Evolutionary conservation across 2,888 invertebrate species (phyloP).

Genomic region (Leptinotarsa juncta): DNA sequence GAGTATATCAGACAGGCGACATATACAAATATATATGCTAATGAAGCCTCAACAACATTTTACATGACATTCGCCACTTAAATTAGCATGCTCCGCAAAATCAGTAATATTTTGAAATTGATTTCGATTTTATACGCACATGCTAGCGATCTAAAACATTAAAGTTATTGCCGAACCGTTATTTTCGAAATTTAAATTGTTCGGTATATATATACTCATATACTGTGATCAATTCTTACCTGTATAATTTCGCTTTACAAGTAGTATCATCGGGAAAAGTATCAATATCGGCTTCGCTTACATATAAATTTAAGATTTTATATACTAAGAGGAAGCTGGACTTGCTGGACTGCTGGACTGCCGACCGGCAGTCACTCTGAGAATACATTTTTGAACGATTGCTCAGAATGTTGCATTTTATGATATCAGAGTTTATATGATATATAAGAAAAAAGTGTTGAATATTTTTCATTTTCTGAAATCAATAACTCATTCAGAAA

Average conservation of each 20-base stretch:
- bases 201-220: slow-evolving; percentile 30
- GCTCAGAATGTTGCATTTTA: too few relatives aligned
- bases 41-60: slow-evolving; percentile 50
- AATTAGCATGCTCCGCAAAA: slow-evolving; percentile 48
- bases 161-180: slow-evolving; percentile 51
- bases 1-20: slow-evolving; percentile 43
- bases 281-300: slow-evolving; percentile 27
- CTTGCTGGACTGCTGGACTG: too few relatives aligned
- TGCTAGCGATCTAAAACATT: slow-evolving; percentile 47
- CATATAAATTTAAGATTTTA: slow-evolving; percentile 38
- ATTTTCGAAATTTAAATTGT: slow-evolving; percentile 43
- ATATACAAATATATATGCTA: slow-evolving; percentile 50
- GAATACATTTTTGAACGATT: slow-evolving; percentile 6
- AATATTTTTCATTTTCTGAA: too few relatives aligned
- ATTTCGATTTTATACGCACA: slow-evolving; percentile 49
- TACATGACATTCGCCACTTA: slow-evolving; percentile 51
- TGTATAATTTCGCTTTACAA: slow-evolving; percentile 33
- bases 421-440: too few relatives aligned
- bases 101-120: slow-evolving; percentile 45
- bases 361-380: slow-evolving; percentile 11
- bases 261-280: slow-evolving; percentile 25
- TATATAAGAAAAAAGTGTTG: too few relatives aligned
- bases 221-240: slow-evolving; percentile 32
- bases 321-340: slow-evolving; percentile 34
- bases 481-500: too few relatives aligned